These are phyloP conservation scores for Temnothorax unifasciatus DNA, from an alignment of 2,888 invertebrate species.

Conservation along the genomic window DNA sequence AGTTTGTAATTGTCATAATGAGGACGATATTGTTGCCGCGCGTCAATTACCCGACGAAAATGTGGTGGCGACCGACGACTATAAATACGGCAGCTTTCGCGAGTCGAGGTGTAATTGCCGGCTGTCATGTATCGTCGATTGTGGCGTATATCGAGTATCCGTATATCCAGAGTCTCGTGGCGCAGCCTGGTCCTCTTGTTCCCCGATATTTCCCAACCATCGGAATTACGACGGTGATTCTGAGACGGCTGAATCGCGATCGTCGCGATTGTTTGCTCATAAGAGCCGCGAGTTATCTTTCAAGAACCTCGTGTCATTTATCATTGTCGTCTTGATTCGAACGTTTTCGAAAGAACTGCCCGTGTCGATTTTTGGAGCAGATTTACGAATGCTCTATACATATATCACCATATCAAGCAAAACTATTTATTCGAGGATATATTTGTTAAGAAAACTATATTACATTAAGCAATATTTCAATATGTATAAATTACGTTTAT, in stretches of 20 bases:
- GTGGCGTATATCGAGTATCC: constrained; percentile 54
- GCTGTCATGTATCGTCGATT: constrained; percentile 72
- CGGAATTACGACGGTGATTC: constrained; percentile 22
- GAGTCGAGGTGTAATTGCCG: constrained; percentile 69
- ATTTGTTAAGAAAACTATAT: neutral
- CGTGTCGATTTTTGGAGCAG: neutral
- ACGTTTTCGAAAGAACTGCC: neutral
- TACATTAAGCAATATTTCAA: neutral
- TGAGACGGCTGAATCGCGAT: constrained; percentile 28
- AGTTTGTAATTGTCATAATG: constrained; percentile 82
- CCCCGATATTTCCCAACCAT: constrained; percentile 52
- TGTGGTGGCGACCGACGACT: constrained; percentile 66
- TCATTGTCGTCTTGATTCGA: neutral
- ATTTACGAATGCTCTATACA: neutral
- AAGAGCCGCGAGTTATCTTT: neutral
- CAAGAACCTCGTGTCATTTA: neutral
- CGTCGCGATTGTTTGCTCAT: neutral
- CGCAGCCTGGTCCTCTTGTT: neutral
- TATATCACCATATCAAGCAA: neutral
- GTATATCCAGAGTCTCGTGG: constrained; percentile 40
- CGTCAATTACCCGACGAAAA: constrained; percentile 79
- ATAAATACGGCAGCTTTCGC: constrained; percentile 67
- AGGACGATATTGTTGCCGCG: constrained; percentile 77
- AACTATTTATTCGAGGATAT: neutral
- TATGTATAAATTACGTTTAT: neutral